phyloP scores from a whole-genome alignment of 2,797 vertebrate genomes.

The Anas bernieri region DNA sequence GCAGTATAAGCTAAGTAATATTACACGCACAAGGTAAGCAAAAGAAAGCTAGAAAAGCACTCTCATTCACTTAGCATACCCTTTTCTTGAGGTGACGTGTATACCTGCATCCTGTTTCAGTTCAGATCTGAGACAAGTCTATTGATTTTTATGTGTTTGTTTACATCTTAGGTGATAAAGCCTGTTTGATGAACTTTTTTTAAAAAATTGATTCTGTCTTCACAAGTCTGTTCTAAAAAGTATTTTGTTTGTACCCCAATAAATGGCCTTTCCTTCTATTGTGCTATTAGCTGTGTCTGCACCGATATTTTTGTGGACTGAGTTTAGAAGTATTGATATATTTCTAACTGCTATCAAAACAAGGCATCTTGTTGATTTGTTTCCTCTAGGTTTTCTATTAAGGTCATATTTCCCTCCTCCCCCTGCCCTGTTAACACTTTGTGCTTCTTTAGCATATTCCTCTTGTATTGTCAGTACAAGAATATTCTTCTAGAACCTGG shows the following conservation, averaged over 20 bases:
- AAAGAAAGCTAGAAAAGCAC: background rate
- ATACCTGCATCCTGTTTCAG: background rate
- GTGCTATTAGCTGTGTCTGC: background rate
- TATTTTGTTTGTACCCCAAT: background rate
- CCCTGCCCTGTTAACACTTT: background rate
- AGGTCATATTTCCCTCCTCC: background rate
- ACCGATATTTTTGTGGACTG: background rate
- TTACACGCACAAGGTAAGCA: background rate
- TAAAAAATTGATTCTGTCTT: background rate
- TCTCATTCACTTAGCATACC: background rate
- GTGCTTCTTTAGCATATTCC: background rate
- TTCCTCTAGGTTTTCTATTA: background rate
- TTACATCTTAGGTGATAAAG: background rate
- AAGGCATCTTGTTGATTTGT: background rate
- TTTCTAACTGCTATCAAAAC: background rate
- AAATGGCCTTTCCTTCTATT: background rate
- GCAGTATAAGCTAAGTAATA: background rate
- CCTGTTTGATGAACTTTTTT: background rate
- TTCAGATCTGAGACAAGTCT: background rate
- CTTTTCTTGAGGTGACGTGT: accelerated
- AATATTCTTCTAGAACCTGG: background rate
- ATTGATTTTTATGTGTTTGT: background rate
- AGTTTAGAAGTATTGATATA: background rate
- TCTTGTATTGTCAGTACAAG: background rate
- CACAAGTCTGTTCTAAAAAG: background rate